Evolutionary conservation across 2,888 invertebrate species (phyloP).

Genomic region (Thera britannica): DNA sequence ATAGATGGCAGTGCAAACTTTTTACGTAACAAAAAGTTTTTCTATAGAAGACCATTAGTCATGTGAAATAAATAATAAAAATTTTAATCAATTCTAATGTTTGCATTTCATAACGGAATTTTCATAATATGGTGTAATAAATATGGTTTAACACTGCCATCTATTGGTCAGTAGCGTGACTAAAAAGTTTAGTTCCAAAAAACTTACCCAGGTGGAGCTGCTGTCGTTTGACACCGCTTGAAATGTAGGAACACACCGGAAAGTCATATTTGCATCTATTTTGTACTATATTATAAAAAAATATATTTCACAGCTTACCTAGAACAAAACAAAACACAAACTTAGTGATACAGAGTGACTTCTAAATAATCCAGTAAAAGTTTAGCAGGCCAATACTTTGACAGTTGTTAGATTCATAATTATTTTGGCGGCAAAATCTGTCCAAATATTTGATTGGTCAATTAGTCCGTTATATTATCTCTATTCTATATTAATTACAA

Average conservation of each 20-base stretch:
- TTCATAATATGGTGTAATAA: background rate
- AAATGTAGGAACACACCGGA: slow-evolving; percentile 88
- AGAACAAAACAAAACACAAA: slow-evolving; percentile 86
- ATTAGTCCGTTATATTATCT: too few species aligned
- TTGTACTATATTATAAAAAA: slow-evolving; percentile 52
- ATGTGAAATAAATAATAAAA: too few species aligned
- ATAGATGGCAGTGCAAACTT: slow-evolving; percentile 35
- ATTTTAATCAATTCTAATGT: too few species aligned
- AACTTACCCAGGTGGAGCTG: slow-evolving; percentile 88
- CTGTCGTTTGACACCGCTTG: slow-evolving; percentile 87
- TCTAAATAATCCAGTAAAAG: background rate
- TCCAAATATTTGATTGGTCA: too few species aligned
- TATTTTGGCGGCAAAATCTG: too few species aligned
- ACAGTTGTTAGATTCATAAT: too few species aligned
- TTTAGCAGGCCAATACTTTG: too few species aligned
- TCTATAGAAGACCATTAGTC: background rate
- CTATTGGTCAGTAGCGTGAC: slow-evolving; percentile 52
- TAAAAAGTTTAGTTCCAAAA: slow-evolving; percentile 20
- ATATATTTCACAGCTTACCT: slow-evolving; percentile 86
- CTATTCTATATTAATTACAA: too few species aligned
- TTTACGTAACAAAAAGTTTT: background rate
- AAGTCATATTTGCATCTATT: slow-evolving; percentile 83
- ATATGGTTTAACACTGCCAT: slow-evolving; percentile 33
- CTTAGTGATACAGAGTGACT: slow-evolving; percentile 74
- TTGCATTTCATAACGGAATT: too few species aligned